Evolutionary conservation across 2,113 vertebrate genomes (phyloP), one percentile per base, ranked within the genome.

Genomic region (Felis catus): DNA sequence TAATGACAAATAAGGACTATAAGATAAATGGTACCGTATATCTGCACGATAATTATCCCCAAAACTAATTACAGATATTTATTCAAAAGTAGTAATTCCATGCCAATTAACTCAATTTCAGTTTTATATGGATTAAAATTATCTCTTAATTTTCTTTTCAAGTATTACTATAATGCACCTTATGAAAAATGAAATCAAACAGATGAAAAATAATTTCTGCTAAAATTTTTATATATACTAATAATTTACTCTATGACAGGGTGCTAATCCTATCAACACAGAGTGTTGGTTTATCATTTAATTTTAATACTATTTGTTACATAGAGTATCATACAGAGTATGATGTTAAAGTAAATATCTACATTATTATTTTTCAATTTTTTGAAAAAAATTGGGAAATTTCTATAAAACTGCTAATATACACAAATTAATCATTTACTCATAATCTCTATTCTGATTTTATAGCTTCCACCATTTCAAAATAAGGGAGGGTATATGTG

Each of bases 1-100:
- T 95, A 95, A 84, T 82, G 92, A 97, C 27, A 80, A 84, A 95
- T 13, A 63, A 65, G 39, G 65, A 4, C 2, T 51, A 51, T 89
- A 27, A 94, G 4, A 80, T 79, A 70, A 41, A 85, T 27, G 21
- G 7, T 85, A 11, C 0, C 11, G 48, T 4, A 15, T 89, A 61
- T 70, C 85, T 96, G 16, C 3, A 45, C 0, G 1, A 13, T 76
- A 45, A 65, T 80, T 58, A 74, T 53, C 4, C 13, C 31, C 18
- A 7, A 93, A 94, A 48, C 1, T 51, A 68, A 80, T 61, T 39
- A 18, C 3, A 78, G 1, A 65, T 61, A 51, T 76, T 63, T n/a
- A 45, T 41, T 76, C 0, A 81, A 86, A 95, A 58, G 66, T 51
- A 83, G 9, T 76, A 88, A 87, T 53, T 19, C 12, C 3, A 63